Evolutionary conservation across 2,797 vertebrate genomes (phyloP).

Genomic region (Cynopterus sphinx): DNA sequence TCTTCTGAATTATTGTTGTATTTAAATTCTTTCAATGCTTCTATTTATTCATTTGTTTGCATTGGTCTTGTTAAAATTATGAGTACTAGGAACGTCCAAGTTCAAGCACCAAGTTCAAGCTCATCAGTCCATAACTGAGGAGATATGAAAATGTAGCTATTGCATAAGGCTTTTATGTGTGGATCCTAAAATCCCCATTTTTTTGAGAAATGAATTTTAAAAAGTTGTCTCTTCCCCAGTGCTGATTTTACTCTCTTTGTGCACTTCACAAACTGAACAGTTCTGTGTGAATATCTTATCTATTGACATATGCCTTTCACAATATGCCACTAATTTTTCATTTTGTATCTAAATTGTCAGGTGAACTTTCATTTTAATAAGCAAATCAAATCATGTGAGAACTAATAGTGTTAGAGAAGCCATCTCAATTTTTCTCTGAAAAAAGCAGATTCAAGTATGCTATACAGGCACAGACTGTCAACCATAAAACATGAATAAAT

Average conservation of each 20-base stretch:
- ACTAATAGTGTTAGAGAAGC: not conserved
- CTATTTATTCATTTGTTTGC: not conserved
- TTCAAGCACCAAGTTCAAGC: not conserved
- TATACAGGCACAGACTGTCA: not conserved
- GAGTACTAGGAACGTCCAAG: not conserved
- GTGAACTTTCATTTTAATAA: not conserved
- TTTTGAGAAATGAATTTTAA: not conserved
- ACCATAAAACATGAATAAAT: not conserved
- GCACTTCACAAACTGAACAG: not conserved
- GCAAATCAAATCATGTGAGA: not conserved
- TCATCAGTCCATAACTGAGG: not conserved
- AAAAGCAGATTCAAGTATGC: not conserved
- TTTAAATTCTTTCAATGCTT: not conserved
- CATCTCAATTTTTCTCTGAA: not conserved
- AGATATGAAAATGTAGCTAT: not conserved
- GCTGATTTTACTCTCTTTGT: not conserved
- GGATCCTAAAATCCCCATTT: not conserved
- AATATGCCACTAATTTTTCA: not conserved
- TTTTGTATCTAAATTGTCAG: not conserved
- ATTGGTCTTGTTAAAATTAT: not conserved
- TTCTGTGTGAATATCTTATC: not conserved
- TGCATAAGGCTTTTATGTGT: not conserved
- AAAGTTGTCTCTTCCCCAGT: not conserved
- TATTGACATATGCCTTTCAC: not conserved
- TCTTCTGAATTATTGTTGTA: not conserved